Evolutionary conservation across 1,140 invertebrate genomes (phyloP).

Genomic region (Trachelipus rathkii): DNA sequence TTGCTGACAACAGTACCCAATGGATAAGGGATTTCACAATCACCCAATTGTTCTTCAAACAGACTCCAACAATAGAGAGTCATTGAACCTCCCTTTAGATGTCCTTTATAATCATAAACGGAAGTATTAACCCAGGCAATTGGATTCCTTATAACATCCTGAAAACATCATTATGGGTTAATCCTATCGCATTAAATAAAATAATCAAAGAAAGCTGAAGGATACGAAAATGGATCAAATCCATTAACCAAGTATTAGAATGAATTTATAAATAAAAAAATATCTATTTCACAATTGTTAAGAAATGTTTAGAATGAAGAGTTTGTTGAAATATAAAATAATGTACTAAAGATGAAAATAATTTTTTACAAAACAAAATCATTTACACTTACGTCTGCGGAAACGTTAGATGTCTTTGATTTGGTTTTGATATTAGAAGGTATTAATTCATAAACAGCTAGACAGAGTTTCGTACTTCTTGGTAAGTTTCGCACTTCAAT

Average conservation of each 20-base stretch:
- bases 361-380: neutral
- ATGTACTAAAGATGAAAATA: too few relatives aligned
- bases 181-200: neutral
- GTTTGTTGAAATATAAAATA: too few relatives aligned
- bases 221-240: too few relatives aligned
- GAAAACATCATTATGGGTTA: conserved; percentile 34
- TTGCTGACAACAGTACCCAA: conserved; percentile 48
- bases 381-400: conserved; percentile 29
- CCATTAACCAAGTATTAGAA: too few relatives aligned
- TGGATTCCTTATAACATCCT: conserved; percentile 71
- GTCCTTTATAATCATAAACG: conserved; percentile 87
- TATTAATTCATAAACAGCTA: conserved; percentile 80
- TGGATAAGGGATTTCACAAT: conserved; percentile 33
- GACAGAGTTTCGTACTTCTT: conserved; percentile 78
- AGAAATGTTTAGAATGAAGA: too few relatives aligned
- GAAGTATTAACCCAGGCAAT: conserved; percentile 92
- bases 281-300: too few relatives aligned
- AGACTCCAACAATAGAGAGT: conserved; percentile 77
- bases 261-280: too few relatives aligned
- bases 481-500: conserved; percentile 74
- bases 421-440: conserved; percentile 65
- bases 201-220: too few relatives aligned
- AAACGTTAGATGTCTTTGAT: conserved; percentile 52
- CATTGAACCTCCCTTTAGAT: conserved; percentile 74
- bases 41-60: neutral